Evolutionary conservation across 2,113 vertebrate genomes (phyloP), one percentile per base, ranked within the genome.

Genomic region (Cynoglossus semilaevis): DNA sequence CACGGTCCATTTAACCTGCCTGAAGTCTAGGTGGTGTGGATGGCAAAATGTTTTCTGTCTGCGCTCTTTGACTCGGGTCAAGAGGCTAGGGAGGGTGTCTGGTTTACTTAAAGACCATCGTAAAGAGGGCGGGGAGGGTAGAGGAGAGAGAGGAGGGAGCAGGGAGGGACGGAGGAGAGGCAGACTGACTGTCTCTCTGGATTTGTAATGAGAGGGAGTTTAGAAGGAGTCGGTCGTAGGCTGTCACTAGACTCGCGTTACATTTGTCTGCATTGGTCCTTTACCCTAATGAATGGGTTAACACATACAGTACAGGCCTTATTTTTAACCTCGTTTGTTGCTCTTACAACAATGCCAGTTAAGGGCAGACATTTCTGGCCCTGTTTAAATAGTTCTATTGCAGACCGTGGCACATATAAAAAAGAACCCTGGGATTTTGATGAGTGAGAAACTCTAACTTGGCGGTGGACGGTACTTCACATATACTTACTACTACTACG

Each of bases 141-240:
- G 37, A 49, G 70, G 71, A 74, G 67, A 74, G 77, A 57, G 37
- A 49, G 70, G 71, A 74, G 67, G 76, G 77, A 68, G 59, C 22
- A 63, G 43, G 71, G 74, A 67, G 56, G 65, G 58, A 50, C 49
- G 67, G 65, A 68, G 51, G 76, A 64, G 58, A 67, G 59, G 54
- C 77, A 88, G 87, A 82, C 85, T 83, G 84, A 66, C 85, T 71
- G 89, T 90, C 80, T 42, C 44, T 81, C 63, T 70, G 56, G 74
- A 8, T 85, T 73, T 79, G 72, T 85, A 87, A 87, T 86, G 86
- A 88, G 74, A 87, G 86, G 82, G 81, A 84, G 77, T 75, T 80
- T 67, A 74, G 61, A 58, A 50, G 63, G 72, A 77, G 77, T 58
- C 70, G 15, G 67, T 70, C 72, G 58, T 70, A 71, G 74, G 46